Evolutionary conservation across 2,888 invertebrate species (phyloP), one percentile per base, ranked within the genome.

Genomic region (Leptopilina myrica): DNA sequence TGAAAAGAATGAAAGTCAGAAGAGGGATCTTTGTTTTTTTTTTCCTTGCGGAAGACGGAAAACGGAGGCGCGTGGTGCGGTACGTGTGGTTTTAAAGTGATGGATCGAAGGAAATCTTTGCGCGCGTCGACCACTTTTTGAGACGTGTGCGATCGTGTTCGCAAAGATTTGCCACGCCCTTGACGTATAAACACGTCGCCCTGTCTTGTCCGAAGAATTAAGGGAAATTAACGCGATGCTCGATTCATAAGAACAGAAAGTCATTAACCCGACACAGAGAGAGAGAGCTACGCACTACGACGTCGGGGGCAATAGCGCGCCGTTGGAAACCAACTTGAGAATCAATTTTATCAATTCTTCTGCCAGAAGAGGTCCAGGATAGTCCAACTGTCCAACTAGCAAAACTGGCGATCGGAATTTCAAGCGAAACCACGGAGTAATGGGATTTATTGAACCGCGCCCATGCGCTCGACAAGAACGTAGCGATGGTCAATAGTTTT

Each of bases 401-500:
- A 26, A 26, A 15, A 53, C 26, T 53, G 14, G 49, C 78, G 56
- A 78, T 56, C 64, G 76, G 76, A 79, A 77, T 77, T 79, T 62
- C 77, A 76, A 79, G 77, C 76, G 64, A 64, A 76, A 81, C 81
- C 79, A 73, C 66, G 79, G 82, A 81, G 83, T 83, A 81, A 82
- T 79, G 78, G 82, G 79, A 80, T 77, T 77, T 64, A 73, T 83
- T 77, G 84, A 86, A 86, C 87, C 85, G 86, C 87, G 84, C 86
- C 86, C 86, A 86, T 87, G 83, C 84, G 85, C 86, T 86, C 82
- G 76, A 79, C 83, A 82, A 80, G 78, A 82, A 82, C 78, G 78
- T 81, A 67, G 15, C 76, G 79, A 82, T 85, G 84, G 86, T 86
- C 86, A 86, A 86, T 86, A 87, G 80, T 79, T 46, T 43, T 40